These are phyloP conservation scores for Pseudomyrmex dendroicus DNA, from an alignment of 1,140 invertebrate species.

Conservation along the genomic window DNA sequence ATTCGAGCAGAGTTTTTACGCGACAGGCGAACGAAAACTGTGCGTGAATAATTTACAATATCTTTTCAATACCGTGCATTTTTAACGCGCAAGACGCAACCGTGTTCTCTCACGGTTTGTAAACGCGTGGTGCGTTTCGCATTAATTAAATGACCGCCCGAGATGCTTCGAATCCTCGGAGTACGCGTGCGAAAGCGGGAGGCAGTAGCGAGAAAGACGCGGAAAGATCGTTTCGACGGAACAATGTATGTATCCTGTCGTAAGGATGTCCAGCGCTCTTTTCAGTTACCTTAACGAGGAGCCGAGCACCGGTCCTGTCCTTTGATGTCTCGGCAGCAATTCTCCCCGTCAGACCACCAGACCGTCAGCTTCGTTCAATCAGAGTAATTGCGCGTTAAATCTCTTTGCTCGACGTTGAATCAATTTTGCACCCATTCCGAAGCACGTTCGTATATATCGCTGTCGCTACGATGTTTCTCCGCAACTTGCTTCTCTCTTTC, in stretches of 20 bases:
- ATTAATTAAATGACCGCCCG: too few species aligned
- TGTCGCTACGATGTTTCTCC: constrained; percentile 37
- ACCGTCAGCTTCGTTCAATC: constrained; percentile 72
- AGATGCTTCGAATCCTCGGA: constrained; percentile 3
- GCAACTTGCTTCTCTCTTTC: constrained; percentile 11
- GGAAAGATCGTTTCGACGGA: neutral
- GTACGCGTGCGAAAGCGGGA: neutral
- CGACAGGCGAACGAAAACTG: too few species aligned
- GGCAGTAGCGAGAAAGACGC: constrained; percentile 28
- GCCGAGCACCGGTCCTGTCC: constrained; percentile 52
- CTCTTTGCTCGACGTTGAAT: constrained; percentile 70
- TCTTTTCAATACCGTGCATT: too few species aligned
- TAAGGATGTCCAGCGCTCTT: constrained; percentile 53
- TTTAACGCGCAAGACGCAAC: neutral
- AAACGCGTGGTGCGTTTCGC: neutral
- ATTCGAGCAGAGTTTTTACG: neutral
- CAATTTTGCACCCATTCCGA: constrained; percentile 69
- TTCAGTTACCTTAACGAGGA: constrained; percentile 66
- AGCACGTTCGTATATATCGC: constrained; percentile 41
- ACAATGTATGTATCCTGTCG: constrained; percentile 28
- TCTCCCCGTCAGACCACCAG: constrained; percentile 20
- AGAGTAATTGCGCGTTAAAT: constrained; percentile 80
- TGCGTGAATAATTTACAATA: too few species aligned
- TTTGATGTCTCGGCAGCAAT: constrained; percentile 72
- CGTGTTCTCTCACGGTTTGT: neutral